Base-by-base conservation (phyloP, 2,888 invertebrate species). In the Barypeithes pellucidus region DNA sequence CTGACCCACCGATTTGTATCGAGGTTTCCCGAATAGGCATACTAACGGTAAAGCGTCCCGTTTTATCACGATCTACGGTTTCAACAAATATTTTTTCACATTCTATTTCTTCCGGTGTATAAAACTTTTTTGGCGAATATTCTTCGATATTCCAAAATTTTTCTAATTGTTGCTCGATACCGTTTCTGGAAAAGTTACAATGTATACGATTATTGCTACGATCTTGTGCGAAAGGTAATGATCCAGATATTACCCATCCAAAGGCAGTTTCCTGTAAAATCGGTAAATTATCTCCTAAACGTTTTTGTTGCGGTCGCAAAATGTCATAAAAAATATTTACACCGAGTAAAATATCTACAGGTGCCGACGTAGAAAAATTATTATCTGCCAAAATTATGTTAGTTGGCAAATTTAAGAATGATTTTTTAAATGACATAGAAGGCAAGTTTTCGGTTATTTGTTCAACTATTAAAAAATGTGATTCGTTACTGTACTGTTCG, bases 61-160 rank as follows among this genome's bases (percentile, higher is more conserved):
- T 16, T 9, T 8, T 8, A 33, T 65, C 65, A 7, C 50, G 47
- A 8, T 50, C 20, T 18, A 33, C 1, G 1, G 65, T 65, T 50
- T 24, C 50, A 14, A 18, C 20, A 65, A 47, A 65, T 65, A 47
- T 24, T 50, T 65, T 50, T 50, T 50, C 47, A 20, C 65, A 65
- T 22, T 24, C 33, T n/a, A n/a, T 22, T 50, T 65, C 65, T 24
- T 65, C 47, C 22, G 43, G 12, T 16, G 47, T 24, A 39, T 24
- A 29, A 50, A 24, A 50, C 14, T 47, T 65, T 65, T 45, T 24
- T 14, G 20, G 16, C 1, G 45, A 24, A 33, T 45, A 50, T 33
- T 65, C 65, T 16, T 65, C 65, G 16, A 65, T 41, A 9, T 65
- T 45, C 65, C 65, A 65, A 65, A 65, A 47, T 33, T 12, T 65